These are phyloP conservation scores for Stenurella melanura DNA, from an alignment of 2,888 invertebrate genomes.

Conservation along the genomic window DNA sequence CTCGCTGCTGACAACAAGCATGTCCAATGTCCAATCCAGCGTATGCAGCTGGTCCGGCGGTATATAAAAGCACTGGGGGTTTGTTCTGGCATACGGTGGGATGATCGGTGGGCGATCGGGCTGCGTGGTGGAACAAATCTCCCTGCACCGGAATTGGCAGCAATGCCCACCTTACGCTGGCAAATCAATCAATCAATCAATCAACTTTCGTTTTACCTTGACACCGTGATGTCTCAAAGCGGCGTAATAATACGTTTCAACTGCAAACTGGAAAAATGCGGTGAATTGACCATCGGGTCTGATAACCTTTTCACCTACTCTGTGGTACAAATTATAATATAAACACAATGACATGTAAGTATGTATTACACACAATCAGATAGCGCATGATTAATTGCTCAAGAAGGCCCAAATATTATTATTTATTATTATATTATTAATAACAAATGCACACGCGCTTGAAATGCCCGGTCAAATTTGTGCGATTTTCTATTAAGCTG, in stretches of 20 bases:
- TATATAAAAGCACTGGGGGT: no score
- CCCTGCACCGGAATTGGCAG: no score
- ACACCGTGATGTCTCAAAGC: background rate
- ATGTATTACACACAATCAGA: background rate
- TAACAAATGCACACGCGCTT: background rate
- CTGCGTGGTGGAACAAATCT: no score
- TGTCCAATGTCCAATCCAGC: no score
- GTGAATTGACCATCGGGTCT: background rate
- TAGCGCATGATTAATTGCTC: background rate
- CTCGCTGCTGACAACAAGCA: no score
- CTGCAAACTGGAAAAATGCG: background rate
- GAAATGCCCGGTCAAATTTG: background rate
- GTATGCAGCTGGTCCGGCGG: no score
- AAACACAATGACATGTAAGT: background rate
- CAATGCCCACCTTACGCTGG: no score
- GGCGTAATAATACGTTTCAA: background rate
- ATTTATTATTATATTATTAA: background rate
- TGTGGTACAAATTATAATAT: background rate
- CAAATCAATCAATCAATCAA: no score
- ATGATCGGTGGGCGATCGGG: no score
- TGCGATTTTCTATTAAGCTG: background rate
- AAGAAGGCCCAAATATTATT: background rate
- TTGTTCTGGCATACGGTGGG: no score
- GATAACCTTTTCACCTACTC: background rate
- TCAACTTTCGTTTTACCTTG: background rate